phyloP scores from a whole-genome alignment of 2,113 vertebrate species.

The Podilymbus podiceps region DNA sequence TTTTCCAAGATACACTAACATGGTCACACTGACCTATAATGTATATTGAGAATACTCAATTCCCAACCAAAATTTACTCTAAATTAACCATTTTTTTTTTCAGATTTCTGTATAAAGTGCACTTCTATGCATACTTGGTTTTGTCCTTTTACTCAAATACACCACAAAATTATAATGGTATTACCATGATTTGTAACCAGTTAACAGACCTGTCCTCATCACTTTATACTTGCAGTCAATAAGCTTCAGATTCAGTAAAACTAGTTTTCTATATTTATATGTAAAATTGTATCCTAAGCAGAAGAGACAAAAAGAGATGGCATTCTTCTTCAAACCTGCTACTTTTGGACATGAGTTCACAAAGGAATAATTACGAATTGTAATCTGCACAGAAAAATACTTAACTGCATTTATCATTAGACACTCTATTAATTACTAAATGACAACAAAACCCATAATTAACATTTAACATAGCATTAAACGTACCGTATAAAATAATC shows the following conservation, averaged over 20 bases:
- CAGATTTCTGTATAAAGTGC: neutral
- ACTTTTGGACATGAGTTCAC: neutral
- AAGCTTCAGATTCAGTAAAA: neutral
- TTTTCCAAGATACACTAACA: neutral
- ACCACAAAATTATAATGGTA: neutral
- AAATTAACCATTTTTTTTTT: fast-evolving
- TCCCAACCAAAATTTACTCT: neutral
- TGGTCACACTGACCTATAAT: neutral
- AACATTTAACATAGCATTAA: neutral
- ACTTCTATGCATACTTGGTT: neutral
- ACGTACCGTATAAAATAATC: constrained; percentile 92
- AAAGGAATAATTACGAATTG: neutral
- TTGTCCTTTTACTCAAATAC: neutral
- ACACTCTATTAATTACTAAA: neutral
- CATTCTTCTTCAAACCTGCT: neutral
- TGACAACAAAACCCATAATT: neutral
- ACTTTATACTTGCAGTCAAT: neutral
- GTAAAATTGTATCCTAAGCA: neutral
- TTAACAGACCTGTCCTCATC: neutral
- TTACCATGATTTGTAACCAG: neutral
- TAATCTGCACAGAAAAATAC: neutral
- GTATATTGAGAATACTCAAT: neutral
- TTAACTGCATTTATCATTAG: neutral
- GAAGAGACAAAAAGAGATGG: neutral
- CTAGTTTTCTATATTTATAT: neutral